Evolutionary conservation across 2,888 invertebrate genomes (phyloP).

Genomic region (Stenolophus ochropezus): DNA sequence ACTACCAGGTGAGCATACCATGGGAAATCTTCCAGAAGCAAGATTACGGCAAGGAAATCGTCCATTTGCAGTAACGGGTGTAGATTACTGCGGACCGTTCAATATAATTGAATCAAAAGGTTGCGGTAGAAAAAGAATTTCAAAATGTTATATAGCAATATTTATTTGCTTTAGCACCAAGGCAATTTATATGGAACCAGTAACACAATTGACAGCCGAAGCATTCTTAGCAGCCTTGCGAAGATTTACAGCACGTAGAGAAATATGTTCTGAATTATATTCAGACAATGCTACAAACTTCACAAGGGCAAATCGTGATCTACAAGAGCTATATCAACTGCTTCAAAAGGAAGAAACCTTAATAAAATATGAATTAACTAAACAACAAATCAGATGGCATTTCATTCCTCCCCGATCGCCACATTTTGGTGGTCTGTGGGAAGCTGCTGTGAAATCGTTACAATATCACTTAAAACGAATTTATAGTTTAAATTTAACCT

Average conservation of each 20-base stretch:
- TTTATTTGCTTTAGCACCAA: neutral
- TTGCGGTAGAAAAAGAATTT: neutral
- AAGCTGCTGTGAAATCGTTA: constrained; percentile 64
- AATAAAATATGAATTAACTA: neutral
- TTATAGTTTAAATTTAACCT: constrained; percentile 59
- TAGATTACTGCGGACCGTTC: constrained; percentile 16
- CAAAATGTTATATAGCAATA: neutral
- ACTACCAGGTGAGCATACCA: no score
- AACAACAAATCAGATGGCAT: neutral
- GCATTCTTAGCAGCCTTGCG: neutral
- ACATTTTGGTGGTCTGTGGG: constrained; percentile 66
- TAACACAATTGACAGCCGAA: neutral
- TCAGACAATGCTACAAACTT: no score
- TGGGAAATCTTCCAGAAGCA: neutral
- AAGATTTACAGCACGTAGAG: neutral
- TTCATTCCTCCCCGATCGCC: constrained; percentile 65
- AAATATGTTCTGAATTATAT: neutral
- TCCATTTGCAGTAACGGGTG: neutral
- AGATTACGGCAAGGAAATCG: neutral
- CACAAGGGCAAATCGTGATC: neutral
- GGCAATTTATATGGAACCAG: neutral
- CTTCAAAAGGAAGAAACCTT: neutral
- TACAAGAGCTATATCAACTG: neutral
- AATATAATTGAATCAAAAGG: neutral
- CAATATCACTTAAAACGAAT: constrained; percentile 64